These are phyloP conservation scores for Lepidostoma basale DNA, from an alignment of 1,140 invertebrate species.

Conservation along the genomic window DNA sequence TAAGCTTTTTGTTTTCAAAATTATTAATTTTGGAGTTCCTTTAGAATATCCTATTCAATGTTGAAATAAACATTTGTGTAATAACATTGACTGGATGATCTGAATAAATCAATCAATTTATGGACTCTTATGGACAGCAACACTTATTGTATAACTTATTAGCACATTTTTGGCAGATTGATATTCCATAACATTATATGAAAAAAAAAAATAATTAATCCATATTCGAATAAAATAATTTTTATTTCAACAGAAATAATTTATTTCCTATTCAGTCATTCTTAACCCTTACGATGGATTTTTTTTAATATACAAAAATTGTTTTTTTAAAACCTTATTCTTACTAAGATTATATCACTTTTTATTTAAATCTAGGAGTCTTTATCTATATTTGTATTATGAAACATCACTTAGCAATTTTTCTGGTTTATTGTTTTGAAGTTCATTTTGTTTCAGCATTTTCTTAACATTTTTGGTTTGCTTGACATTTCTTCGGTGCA, in stretches of 20 bases:
- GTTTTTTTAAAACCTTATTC: constrained; percentile 16
- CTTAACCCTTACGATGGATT: constrained; percentile 3
- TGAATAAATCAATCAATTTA: too few species aligned
- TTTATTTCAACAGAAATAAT: background rate
- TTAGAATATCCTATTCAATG: too few species aligned
- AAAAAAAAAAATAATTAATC: background rate
- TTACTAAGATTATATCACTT: constrained; percentile 17
- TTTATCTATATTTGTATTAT: background rate
- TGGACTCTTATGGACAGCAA: too few species aligned
- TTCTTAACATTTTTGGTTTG: constrained; percentile 53
- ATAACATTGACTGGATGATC: too few species aligned
- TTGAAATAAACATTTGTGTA: too few species aligned
- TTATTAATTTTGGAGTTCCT: too few species aligned
- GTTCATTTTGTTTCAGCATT: constrained; percentile 10
- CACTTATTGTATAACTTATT: too few species aligned
- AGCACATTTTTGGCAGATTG: too few species aligned
- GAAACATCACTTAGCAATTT: constrained; percentile 26
- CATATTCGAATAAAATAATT: background rate
- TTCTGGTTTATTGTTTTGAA: background rate
- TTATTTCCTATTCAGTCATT: constrained; percentile 29
- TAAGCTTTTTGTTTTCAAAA: too few species aligned
- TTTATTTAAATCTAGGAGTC: constrained; percentile 14
- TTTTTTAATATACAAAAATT: background rate
- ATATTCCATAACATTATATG: background rate
- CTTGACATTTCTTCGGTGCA: constrained; percentile 58